Evolutionary conservation across 2,113 vertebrate genomes (phyloP).

Genomic region (Gymnocephalus cernua): DNA sequence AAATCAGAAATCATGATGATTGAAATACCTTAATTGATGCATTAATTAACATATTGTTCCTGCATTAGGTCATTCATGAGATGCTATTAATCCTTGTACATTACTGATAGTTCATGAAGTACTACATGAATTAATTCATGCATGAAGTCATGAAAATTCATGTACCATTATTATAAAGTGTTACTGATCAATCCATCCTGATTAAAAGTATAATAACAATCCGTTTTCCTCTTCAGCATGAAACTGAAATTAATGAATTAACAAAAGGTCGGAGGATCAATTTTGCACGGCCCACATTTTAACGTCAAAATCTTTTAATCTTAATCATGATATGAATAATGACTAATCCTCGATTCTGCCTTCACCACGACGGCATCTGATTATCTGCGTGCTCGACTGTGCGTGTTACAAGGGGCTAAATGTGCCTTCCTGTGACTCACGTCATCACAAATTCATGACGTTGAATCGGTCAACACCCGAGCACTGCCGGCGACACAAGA

Average conservation of each 20-base stretch:
- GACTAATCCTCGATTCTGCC: slow-evolving; percentile 8
- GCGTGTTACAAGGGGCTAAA: slow-evolving; percentile 24
- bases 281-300: not conserved
- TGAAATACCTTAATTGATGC: no score
- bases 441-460: slow-evolving; percentile 46
- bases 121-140: no score
- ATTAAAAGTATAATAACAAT: slow-evolving; percentile 9
- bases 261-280: slow-evolving; percentile 19
- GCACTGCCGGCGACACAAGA: slow-evolving; percentile 14
- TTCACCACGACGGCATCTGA: slow-evolving; percentile 1
- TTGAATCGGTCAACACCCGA: slow-evolving; percentile 41
- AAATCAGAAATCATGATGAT: no score
- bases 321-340: slow-evolving; percentile 19
- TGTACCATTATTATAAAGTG: no score
- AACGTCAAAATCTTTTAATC: slow-evolving; percentile 10
- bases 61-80: no score
- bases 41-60: no score
- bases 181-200: not conserved
- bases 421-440: slow-evolving; percentile 57
- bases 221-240: slow-evolving; percentile 17
- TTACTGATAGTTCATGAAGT: no score
- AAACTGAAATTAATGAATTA: slow-evolving; percentile 23
- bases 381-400: slow-evolving; percentile 14
- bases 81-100: no score
- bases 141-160: no score